Evolutionary conservation across 2,888 invertebrate species (phyloP).

Genomic region (Drosophila vallismaia): DNA sequence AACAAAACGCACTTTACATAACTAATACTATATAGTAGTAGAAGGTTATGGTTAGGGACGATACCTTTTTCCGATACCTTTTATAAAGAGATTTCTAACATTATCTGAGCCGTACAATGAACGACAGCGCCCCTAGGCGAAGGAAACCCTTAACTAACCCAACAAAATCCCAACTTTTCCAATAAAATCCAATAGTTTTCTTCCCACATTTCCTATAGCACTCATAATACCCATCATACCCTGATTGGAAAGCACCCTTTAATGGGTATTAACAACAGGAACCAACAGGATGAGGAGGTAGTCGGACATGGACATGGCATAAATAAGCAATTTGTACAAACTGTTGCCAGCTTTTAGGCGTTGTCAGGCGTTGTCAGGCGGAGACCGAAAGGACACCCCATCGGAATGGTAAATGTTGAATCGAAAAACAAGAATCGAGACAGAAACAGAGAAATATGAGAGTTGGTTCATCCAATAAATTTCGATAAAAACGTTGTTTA

Average conservation of each 20-base stretch:
- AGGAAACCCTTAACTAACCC: too few relatives aligned
- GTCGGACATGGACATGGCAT: constrained; percentile 35
- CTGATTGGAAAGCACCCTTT: not conserved
- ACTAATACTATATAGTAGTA: constrained; percentile 59
- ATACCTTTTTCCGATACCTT: constrained; percentile 16
- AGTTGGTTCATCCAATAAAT: constrained; percentile 19
- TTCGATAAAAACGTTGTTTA: constrained; percentile 60
- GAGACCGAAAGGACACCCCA: constrained; percentile 4
- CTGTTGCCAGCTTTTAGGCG: constrained; percentile 59
- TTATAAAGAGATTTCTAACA: too few relatives aligned
- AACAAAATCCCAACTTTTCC: too few relatives aligned
- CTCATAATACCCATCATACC: not conserved
- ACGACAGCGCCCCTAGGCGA: too few relatives aligned
- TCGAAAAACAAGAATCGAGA: constrained; percentile 13
- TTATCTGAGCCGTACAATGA: too few relatives aligned
- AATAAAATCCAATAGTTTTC: too few relatives aligned
- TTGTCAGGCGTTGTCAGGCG: constrained; percentile 20
- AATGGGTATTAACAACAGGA: constrained; percentile 8
- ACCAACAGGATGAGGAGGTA: too few relatives aligned
- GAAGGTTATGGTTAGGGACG: not conserved
- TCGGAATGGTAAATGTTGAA: constrained; percentile 16
- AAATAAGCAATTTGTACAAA: constrained; percentile 66
- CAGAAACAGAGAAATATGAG: constrained; percentile 22
- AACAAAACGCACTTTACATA: constrained; percentile 71
- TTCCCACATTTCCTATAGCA: not conserved